Percentiles rank a stretch among this genome's conserved stretches.
Conservation (phyloP, 92 coral and sea anemone genomes). For the Nematostella vectensis region DNA sequence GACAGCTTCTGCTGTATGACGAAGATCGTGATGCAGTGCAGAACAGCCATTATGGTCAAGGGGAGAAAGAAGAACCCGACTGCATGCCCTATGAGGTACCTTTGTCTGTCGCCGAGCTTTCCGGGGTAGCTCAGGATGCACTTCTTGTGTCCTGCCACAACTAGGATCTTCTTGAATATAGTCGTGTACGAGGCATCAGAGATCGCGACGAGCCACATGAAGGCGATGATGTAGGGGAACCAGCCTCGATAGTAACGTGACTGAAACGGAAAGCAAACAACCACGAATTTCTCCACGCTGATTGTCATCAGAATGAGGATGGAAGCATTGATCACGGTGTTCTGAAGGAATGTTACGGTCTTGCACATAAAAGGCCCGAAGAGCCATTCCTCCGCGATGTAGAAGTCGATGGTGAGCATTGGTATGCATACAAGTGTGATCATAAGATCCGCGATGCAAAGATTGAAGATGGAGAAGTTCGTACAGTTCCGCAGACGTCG, state of each 20-base stretch:
- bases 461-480: constrained; percentile 51
- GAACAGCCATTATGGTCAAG: constrained; percentile 37
- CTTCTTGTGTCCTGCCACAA: constrained; percentile 7
- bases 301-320: constrained; percentile 46
- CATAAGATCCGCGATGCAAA: constrained; percentile 67
- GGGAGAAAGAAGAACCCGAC: constrained; percentile 51
- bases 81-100: constrained; percentile 33
- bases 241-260: constrained; percentile 51
- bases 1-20: constrained; percentile 37
- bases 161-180: constrained; percentile 5
- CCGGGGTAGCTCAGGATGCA: constrained; percentile 60
- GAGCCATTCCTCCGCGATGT: constrained; percentile 49
- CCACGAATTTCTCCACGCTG: constrained; percentile 60
- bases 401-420: constrained; percentile 43
- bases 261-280: constrained; percentile 70
- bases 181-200: constrained; percentile 36
- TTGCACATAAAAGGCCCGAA: constrained; percentile 48
- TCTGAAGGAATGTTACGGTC: constrained; percentile 50
- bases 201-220: constrained; percentile 51
- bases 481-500: constrained; percentile 39
- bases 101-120: constrained; percentile 9
- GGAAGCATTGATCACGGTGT: constrained; percentile 29
- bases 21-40: constrained; percentile 51
- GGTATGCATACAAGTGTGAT: constrained; percentile 60
- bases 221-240: constrained; percentile 50